Base-by-base conservation (phyloP, 2,888 invertebrate species). In the Andrena haemorrhoa region DNA sequence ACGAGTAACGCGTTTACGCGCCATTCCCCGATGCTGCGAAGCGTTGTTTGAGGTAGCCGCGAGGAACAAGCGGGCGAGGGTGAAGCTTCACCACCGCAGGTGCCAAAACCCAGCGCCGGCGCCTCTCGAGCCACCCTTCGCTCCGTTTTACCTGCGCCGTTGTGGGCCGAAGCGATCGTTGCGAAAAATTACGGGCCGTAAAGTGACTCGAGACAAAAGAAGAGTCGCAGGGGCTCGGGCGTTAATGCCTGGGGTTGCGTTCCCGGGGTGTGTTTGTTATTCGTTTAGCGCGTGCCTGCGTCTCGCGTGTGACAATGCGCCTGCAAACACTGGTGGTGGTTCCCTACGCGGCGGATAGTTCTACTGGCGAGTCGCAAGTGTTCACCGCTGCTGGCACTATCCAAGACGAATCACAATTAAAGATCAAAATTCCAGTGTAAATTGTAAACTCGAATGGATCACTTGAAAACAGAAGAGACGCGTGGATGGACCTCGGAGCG, bases 121-220 rank as follows among this genome's bases (percentile, higher is more conserved):
- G 91, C 90, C 85, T 85, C 41, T 63, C 70, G 70, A 41, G 47
- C 66, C 78, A 85, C 86, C 82, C 87, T 87, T 88, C 86, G 84
- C 77, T 83, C 88, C 31, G 63, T 51, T 82, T 82, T 79, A 71
- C 75, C 79, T 84, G 83, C n/a, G 12, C 56, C 70, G 65, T 73
- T 73, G 58, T 76, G 70, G 77, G 61, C 66, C 65, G 49, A 65
- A 76, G 41, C 82, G 77, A 80, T 74, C 83, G 86, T 86, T 82
- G 84, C 86, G 87, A 89, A 88, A 91, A 92, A 90, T 92, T 91
- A 91, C 86, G 87, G 88, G 75, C 60, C 86, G 82, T 81, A 77
- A 70, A 76, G 79, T 33, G 86, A 86, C 64, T 70, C 79, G 79
- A 78, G 73, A 85, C 84, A 73, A 79, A 82, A 76, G 74, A 64